phyloP scores from a whole-genome alignment of 2,113 vertebrate genomes.

The Narcine bancroftii region DNA sequence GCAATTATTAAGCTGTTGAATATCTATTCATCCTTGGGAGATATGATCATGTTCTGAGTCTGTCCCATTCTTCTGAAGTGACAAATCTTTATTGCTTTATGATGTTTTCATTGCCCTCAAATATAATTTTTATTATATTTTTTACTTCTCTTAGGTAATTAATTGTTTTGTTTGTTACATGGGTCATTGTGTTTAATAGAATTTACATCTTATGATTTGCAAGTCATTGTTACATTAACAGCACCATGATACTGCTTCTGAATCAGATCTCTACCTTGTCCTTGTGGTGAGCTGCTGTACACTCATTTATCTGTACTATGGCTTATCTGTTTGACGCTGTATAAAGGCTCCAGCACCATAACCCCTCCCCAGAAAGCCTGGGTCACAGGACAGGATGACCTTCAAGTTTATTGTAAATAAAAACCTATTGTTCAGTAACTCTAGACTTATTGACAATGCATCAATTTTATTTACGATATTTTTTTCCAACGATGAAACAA shows the following conservation, averaged over 20 bases:
- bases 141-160: not conserved
- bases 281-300: no score
- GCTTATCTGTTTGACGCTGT: no score
- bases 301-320: no score
- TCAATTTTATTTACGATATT: no score
- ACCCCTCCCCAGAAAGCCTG: no score
- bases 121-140: not conserved
- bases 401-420: no score
- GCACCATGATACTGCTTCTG: no score
- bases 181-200: not conserved
- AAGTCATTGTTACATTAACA: not conserved
- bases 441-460: no score
- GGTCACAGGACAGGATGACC: no score
- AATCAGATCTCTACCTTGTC: not conserved
- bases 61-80: not conserved
- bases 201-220: not conserved
- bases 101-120: not conserved
- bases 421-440: no score
- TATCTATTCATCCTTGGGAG: not conserved
- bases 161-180: not conserved
- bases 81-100: not conserved
- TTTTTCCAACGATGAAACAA: no score
- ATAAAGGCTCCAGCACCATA: no score
- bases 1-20: not conserved
- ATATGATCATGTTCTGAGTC: not conserved